A percentile compares a stretch with the other conserved stretches of the same genome.
phyloP scores from a whole-genome alignment of 2,888 invertebrate species.

The Lacanobia oleracea region DNA sequence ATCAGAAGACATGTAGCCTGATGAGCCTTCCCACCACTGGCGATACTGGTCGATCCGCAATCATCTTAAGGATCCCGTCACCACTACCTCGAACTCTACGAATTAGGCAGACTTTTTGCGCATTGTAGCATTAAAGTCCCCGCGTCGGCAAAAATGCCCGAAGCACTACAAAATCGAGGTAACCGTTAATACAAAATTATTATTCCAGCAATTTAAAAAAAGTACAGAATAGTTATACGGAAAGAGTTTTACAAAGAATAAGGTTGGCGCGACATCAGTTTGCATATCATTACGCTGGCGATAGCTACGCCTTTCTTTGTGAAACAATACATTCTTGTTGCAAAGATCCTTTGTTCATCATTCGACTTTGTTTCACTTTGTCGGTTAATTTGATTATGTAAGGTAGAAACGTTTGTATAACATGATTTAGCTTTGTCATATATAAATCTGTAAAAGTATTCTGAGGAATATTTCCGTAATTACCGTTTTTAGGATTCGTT shows the following conservation, averaged over 20 bases:
- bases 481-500: background rate
- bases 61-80: too few species aligned
- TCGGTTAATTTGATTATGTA: slow-evolving; percentile 41
- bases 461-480: background rate
- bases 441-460: slow-evolving; percentile 16
- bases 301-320: slow-evolving; percentile 54
- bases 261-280: slow-evolving; percentile 53
- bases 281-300: slow-evolving; percentile 63
- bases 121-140: too few species aligned
- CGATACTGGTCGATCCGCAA: too few species aligned
- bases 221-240: slow-evolving; percentile 43
- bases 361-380: slow-evolving; percentile 50
- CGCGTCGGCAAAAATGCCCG: too few species aligned
- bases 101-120: too few species aligned
- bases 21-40: too few species aligned
- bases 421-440: slow-evolving; percentile 29
- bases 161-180: too few species aligned
- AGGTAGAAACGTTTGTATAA: slow-evolving; percentile 4
- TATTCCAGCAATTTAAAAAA: slow-evolving; percentile 4
- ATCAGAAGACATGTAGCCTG: too few species aligned
- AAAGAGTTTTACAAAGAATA: slow-evolving; percentile 58
- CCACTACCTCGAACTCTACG: too few species aligned
- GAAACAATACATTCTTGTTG: slow-evolving; percentile 52
- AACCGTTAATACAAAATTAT: background rate
- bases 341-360: slow-evolving; percentile 49